Evolutionary conservation across 2,888 invertebrate species (phyloP), one percentile per base, ranked within the genome.

Genomic region (Hetaerina titia): DNA sequence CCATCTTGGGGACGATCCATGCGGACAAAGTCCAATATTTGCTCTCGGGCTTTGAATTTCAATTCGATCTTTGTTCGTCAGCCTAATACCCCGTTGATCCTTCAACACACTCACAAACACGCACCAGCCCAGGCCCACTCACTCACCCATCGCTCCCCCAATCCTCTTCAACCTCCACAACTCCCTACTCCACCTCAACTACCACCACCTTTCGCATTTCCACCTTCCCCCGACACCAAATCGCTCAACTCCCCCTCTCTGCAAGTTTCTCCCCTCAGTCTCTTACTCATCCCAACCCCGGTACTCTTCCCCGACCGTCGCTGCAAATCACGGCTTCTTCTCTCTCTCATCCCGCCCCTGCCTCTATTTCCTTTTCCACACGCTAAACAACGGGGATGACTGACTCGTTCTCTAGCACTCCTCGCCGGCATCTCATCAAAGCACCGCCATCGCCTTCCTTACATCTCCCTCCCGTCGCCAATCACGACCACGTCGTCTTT

Each of bases 11-110:
- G 90, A 90, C 90, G 90, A 90, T 90, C 90, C 90, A 64, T 90
- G 90, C 64, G 90, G 90, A 90, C 90, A 90, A 90, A 90, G 90
- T 90, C 90, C 90, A 90, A 90, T 90, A 90, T 90, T 90, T 90
- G 90, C 90, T 90, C 90, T 64, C 90, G 45, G 31, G 90, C 90
- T 90, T 90, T 90, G 90, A 90, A 90, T 90, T 90, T 90, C 90
- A 90, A 90, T 90, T 90, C 64, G 90, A 90, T 90, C 90, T 90
- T 90, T 90, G 64, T 64, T 90, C 90, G 64, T 90, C 90, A 45
- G 64, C 64, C 45, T 90, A 90, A 90, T 90, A 64, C 90, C 64
- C 90, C 64, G 90, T 90, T 90, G 90, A 90, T 90, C 90, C 64
- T 90, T 64, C 60, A 31, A 31, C 63, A 60, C 63, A 17, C 90